Percentiles rank a stretch among this genome's conserved stretches.
Evolutionary conservation across 2,797 vertebrate genomes (phyloP).

Genomic region (Peromyscus eremicus): DNA sequence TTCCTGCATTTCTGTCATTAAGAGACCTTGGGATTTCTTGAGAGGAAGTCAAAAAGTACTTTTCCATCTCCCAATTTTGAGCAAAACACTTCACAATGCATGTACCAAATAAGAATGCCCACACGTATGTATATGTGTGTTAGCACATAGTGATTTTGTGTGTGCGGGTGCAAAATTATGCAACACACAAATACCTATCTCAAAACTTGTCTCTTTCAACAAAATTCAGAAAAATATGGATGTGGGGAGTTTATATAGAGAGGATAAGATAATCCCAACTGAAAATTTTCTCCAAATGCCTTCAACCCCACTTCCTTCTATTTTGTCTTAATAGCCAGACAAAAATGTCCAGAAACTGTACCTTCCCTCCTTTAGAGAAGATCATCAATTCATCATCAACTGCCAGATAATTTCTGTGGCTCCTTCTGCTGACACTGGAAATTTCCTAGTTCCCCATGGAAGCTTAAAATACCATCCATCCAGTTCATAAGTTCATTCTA

Average conservation of each 20-base stretch:
- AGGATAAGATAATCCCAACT: not conserved
- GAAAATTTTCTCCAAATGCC: not conserved
- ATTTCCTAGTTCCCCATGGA: not conserved
- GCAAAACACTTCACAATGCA: not conserved
- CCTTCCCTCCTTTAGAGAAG: not conserved
- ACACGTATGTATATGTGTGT: not conserved
- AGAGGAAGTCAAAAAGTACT: not conserved
- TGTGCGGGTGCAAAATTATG: not conserved
- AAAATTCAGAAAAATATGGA: not conserved
- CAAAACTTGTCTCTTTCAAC: not conserved
- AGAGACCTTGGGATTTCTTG: not conserved
- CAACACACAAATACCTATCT: not conserved
- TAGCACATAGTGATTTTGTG: not conserved
- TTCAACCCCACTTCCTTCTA: not conserved
- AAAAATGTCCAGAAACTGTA: not conserved
- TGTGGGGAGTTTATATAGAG: not conserved
- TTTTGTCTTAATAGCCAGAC: slow-evolving; percentile 4
- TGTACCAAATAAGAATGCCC: not conserved
- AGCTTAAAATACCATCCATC: not conserved
- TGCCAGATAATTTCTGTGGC: not conserved
- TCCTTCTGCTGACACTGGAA: not conserved
- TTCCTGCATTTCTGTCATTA: not conserved
- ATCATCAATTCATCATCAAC: not conserved
- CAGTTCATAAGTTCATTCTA: not conserved
- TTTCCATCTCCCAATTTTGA: not conserved